These are phyloP conservation scores for Colaptes auratus DNA, from an alignment of 2,113 vertebrate genomes.

Conservation along the genomic window DNA sequence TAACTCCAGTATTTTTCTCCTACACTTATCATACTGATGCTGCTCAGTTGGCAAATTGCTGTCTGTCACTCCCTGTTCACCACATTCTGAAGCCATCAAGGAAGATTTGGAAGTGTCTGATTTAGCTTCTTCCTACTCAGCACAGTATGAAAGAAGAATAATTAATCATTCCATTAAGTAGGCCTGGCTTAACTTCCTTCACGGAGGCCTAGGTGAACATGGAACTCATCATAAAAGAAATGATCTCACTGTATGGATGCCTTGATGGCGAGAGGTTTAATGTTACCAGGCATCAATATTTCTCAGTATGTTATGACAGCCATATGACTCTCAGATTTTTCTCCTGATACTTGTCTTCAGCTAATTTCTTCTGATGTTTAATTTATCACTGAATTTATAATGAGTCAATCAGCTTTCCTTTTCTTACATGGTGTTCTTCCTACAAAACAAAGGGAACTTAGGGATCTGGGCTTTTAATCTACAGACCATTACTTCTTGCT, in stretches of 20 bases:
- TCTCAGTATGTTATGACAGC: background rate
- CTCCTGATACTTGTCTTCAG: background rate
- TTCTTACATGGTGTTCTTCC: background rate
- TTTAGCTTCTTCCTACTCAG: conserved; percentile 43
- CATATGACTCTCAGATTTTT: background rate
- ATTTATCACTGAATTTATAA: background rate
- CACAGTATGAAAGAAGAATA: background rate
- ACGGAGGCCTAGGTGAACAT: background rate
- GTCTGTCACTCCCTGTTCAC: background rate
- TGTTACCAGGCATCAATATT: background rate
- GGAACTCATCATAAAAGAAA: background rate
- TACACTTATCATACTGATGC: background rate
- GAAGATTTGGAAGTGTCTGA: background rate
- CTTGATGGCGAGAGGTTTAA: background rate
- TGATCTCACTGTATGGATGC: background rate
- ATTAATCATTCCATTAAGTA: background rate
- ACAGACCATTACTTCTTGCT: background rate
- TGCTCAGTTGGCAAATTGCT: background rate
- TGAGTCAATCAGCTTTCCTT: background rate
- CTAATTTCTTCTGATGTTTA: background rate
- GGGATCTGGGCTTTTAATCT: background rate
- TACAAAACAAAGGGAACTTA: background rate
- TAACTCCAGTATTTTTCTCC: conserved; percentile 34
- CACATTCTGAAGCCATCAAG: background rate
- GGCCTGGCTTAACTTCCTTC: background rate